Conservation (phyloP, 2,888 invertebrate genomes). For the Thera obeliscata region DNA sequence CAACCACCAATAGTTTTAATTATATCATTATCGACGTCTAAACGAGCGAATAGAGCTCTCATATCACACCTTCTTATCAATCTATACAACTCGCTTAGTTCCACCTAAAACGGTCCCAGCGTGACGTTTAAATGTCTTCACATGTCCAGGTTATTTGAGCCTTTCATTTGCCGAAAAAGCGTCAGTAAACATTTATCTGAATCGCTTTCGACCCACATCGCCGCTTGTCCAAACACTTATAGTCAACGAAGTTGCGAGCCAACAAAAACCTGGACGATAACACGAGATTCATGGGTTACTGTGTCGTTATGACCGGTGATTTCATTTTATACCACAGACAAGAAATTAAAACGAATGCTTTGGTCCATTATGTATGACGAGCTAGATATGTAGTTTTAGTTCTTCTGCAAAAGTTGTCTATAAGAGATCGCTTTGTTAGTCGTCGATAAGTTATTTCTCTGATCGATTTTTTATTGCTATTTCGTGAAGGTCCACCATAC, state of each 20-base stretch:
- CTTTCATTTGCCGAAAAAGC: conserved; percentile 17
- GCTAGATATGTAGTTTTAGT: too few relatives aligned
- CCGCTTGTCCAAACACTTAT: conserved; percentile 21
- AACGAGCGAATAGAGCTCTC: too few relatives aligned
- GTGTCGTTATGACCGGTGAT: conserved; percentile 13
- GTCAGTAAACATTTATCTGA: conserved; percentile 19
- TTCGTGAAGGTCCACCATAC: too few relatives aligned
- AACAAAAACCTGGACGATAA: conserved; percentile 25
- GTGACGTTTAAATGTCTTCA: conserved; percentile 5
- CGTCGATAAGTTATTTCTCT: too few relatives aligned
- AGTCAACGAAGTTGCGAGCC: conserved; percentile 18
- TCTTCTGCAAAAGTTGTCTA: too few relatives aligned
- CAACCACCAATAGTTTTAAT: too few relatives aligned
- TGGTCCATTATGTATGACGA: too few relatives aligned
- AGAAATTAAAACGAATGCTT: not conserved
- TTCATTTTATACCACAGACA: conserved; percentile 14
- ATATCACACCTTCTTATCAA: not conserved
- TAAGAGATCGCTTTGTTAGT: too few relatives aligned
- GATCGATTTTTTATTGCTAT: too few relatives aligned
- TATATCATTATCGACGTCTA: too few relatives aligned
- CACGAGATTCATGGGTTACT: conserved; percentile 18
- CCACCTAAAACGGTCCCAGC: conserved; percentile 5
- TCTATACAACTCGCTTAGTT: not conserved
- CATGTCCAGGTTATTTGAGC: conserved; percentile 14
- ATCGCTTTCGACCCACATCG: conserved; percentile 12